phyloP scores from a whole-genome alignment of 2,888 invertebrate species.

The Phyllotreta cruciferae region DNA sequence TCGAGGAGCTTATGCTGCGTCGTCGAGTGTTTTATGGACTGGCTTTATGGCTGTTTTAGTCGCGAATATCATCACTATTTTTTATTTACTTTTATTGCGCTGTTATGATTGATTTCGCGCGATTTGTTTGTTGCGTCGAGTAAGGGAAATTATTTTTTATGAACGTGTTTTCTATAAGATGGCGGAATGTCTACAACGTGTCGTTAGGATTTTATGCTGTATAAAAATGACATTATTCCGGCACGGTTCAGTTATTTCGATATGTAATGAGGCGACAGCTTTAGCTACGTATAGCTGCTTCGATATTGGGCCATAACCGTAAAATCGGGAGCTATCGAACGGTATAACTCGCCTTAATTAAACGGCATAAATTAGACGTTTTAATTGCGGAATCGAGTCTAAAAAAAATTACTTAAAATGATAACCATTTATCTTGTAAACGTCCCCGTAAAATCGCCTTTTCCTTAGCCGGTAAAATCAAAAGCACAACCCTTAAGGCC shows the following conservation, averaged over 20 bases:
- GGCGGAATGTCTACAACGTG: constrained; percentile 48
- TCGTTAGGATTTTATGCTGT: constrained; percentile 56
- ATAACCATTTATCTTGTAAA: constrained; percentile 9
- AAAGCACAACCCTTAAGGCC: constrained; percentile 51
- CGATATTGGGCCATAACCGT: constrained; percentile 50
- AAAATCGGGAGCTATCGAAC: constrained; percentile 51
- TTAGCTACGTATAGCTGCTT: constrained; percentile 19
- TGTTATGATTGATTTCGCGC: too few relatives aligned
- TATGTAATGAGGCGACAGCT: constrained; percentile 55
- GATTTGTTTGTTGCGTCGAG: too few relatives aligned
- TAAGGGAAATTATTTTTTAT: too few relatives aligned
- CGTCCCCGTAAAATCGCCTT: constrained; percentile 24
- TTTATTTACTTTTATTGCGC: too few relatives aligned
- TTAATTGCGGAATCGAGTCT: too few relatives aligned
- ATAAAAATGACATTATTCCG: constrained; percentile 56
- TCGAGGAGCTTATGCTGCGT: constrained; percentile 28
- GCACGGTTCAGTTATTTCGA: constrained; percentile 55
- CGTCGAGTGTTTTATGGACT: constrained; percentile 31
- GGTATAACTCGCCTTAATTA: constrained; percentile 51
- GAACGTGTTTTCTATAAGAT: too few relatives aligned
- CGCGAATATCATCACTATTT: background rate
- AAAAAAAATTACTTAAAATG: too few relatives aligned
- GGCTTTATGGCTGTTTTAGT: constrained; percentile 24
- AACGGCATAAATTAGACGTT: constrained; percentile 7
- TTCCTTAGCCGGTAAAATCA: constrained; percentile 50